phyloP scores from a whole-genome alignment of 2,113 vertebrate species.

The Hemiscyllium ocellatum region DNA sequence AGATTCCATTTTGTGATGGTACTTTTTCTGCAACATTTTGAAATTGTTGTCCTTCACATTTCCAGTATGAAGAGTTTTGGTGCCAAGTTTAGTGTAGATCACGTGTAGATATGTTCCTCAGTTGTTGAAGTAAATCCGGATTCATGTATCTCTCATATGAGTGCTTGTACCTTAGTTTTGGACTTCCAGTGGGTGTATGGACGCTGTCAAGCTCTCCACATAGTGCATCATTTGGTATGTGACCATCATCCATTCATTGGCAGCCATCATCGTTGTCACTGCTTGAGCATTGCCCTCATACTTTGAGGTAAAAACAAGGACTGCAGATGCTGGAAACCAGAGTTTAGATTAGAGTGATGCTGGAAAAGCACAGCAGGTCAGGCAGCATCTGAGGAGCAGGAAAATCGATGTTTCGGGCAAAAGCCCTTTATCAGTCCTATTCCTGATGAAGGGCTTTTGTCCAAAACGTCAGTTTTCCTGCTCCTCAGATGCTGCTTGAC shows the following conservation, averaged over 20 bases:
- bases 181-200: not conserved
- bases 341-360: too few relatives aligned
- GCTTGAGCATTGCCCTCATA: not conserved
- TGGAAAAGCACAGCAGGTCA: too few relatives aligned
- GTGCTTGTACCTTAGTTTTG: not conserved
- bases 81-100: too few relatives aligned
- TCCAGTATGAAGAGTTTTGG: not conserved
- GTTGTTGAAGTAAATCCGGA: not conserved
- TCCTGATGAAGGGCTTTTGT: too few relatives aligned
- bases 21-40: not conserved
- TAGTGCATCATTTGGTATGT: not conserved
- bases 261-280: not conserved
- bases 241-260: not conserved
- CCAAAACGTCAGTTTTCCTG: too few relatives aligned
- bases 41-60: not conserved
- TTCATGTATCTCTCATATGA: not conserved
- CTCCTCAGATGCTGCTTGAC: too few relatives aligned
- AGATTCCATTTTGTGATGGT: not conserved
- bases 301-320: too few relatives aligned
- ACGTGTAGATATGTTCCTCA: not conserved
- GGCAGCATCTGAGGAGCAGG: too few relatives aligned
- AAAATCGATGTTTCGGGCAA: too few relatives aligned
- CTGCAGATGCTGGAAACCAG: too few relatives aligned
- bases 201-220: not conserved
- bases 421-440: too few relatives aligned